Evolutionary conservation across 2,113 vertebrate species (phyloP).

Genomic region (Antechinus flavipes): DNA sequence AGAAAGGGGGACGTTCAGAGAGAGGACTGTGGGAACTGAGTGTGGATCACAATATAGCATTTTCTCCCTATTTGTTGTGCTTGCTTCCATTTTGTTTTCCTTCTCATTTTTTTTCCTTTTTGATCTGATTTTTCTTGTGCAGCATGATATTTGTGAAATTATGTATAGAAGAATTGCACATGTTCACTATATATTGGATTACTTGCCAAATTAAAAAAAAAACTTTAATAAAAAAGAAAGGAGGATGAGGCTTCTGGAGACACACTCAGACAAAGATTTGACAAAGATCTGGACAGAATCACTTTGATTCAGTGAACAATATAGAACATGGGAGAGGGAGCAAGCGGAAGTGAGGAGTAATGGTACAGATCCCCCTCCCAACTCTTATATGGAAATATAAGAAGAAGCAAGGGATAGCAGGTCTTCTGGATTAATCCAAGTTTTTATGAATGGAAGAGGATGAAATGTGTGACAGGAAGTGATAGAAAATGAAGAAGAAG

Average conservation of each 20-base stretch:
- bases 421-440: not conserved
- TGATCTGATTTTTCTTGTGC: too few relatives aligned
- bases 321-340: not conserved
- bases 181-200: too few relatives aligned
- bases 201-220: too few relatives aligned
- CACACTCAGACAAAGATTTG: not conserved
- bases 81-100: too few relatives aligned
- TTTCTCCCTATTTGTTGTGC: too few relatives aligned
- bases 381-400: not conserved
- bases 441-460: not conserved
- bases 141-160: too few relatives aligned
- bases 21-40: too few relatives aligned
- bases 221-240: too few relatives aligned
- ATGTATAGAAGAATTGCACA: too few relatives aligned
- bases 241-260: not conserved
- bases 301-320: not conserved
- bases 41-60: too few relatives aligned
- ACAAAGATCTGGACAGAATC: not conserved
- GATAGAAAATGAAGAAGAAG: not conserved
- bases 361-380: not conserved
- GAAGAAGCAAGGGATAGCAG: not conserved
- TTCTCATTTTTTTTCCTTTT: too few relatives aligned
- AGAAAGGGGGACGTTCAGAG: not conserved
- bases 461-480: not conserved
- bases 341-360: not conserved